Percentiles rank a stretch among this genome's conserved stretches.
phyloP scores from a whole-genome alignment of 2,888 invertebrate species.

The Dolomedes plantarius region DNA sequence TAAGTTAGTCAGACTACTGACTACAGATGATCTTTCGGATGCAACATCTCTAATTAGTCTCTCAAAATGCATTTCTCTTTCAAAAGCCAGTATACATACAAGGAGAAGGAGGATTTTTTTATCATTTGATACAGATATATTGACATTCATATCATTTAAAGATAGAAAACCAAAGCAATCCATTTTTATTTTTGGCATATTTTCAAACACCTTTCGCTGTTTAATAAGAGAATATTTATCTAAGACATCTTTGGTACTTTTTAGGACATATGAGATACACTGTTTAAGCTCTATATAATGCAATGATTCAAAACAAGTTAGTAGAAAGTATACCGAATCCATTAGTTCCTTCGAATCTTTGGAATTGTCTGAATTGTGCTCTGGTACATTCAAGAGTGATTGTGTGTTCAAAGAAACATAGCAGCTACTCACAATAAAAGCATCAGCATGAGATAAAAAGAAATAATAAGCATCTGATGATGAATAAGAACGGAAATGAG shows the following conservation, averaged over 20 bases:
- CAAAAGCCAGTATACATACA: not conserved
- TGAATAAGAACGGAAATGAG: not conserved
- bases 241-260: slow-evolving; percentile 7
- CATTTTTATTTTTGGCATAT: slow-evolving; percentile 1
- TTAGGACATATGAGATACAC: slow-evolving; percentile 11
- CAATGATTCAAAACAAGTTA: slow-evolving; percentile 29
- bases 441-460: not conserved
- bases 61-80: slow-evolving; percentile 8
- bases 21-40: not conserved
- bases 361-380: too few species aligned
- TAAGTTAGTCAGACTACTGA: not conserved
- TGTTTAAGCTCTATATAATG: slow-evolving; percentile 28
- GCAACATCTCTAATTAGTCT: not conserved
- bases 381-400: not conserved
- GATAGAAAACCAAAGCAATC: slow-evolving; percentile 8
- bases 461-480: not conserved
- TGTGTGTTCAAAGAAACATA: not conserved
- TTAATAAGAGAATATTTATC: not conserved
- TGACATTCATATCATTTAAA: too few species aligned
- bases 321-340: slow-evolving; percentile 18
- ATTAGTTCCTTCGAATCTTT: not conserved
- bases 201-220: slow-evolving; percentile 19
- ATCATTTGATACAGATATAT: not conserved
- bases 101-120: not conserved
- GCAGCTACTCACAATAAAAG: not conserved